These are phyloP conservation scores for Sander vitreus DNA, from an alignment of 2,113 vertebrate genomes.

Conservation along the genomic window DNA sequence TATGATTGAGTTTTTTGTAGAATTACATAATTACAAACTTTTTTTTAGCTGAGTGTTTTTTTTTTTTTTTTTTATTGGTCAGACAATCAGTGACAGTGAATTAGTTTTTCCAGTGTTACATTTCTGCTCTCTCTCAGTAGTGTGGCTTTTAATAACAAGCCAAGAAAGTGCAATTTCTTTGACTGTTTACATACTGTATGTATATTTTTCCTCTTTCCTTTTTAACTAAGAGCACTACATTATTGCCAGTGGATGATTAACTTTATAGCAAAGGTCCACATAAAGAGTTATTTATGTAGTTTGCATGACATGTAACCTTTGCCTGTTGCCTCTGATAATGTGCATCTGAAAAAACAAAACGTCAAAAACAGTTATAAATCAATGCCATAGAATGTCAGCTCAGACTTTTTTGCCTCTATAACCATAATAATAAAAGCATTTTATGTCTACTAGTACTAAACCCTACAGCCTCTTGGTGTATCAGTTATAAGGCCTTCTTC, in stretches of 20 bases:
- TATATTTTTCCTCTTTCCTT: constrained; percentile 75
- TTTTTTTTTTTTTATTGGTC: constrained; percentile 66
- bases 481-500: constrained; percentile 10
- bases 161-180: constrained; percentile 85
- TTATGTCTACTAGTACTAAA: constrained; percentile 74
- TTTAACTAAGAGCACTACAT: constrained; percentile 83
- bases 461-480: constrained; percentile 28
- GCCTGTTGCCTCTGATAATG: constrained; percentile 81
- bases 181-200: constrained; percentile 83
- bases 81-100: constrained; percentile 79
- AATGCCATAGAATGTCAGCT: constrained; percentile 81
- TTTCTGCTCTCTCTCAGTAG: constrained; percentile 75
- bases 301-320: constrained; percentile 85
- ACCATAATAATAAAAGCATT: constrained; percentile 82
- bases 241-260: constrained; percentile 84
- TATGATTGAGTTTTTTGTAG: constrained; percentile 79
- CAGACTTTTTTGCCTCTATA: constrained; percentile 79
- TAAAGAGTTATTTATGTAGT: constrained; percentile 84
- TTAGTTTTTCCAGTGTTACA: constrained; percentile 66
- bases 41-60: constrained; percentile 53
- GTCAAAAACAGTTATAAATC: constrained; percentile 71
- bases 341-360: constrained; percentile 78
- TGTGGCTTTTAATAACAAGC: constrained; percentile 76
- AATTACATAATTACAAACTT: constrained; percentile 48
- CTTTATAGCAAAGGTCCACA: constrained; percentile 83